Base-by-base conservation (phyloP, 1,140 invertebrate genomes). In the Musca domestica region DNA sequence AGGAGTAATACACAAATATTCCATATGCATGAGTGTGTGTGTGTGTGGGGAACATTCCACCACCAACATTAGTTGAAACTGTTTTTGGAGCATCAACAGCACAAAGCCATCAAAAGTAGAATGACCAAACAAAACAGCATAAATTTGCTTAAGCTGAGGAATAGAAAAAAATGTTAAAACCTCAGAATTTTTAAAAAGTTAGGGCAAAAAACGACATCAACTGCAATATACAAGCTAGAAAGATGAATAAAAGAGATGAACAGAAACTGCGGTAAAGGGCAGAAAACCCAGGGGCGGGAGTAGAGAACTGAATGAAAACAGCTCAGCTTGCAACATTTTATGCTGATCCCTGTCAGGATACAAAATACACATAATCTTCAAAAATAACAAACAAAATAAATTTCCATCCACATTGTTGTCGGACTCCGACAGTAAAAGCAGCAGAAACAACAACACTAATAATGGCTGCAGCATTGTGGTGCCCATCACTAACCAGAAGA, bases 291-390 rank as follows among this genome's bases (percentile, higher is more conserved):
- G 25, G 47, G 49, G 23, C n/a, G 41, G 12, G 15, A 52, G 22
- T 23, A 20, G n/a, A 25, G 30, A 27, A 27, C 27, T 27, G 25
- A 52, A 52, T n/a, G 48, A 70, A 74, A 75, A 76, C 76, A 74
- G 76, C 77, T 77, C 77, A 80, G 77, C 74, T 80, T 77, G 77
- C 77, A 80, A 79, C 77, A 80, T 80, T 80, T 80, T 80, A 80
- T 80, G 77, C 77, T 80, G 77, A 80, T 80, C 77, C 77, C 77
- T 80, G 77, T 80, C 77, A 80, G 77, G 76, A 73, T 77, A 80
- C 77, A 80, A 80, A 80, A 80, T 78, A 80, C 77, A 80, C 77
- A 80, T 80, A 80, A 80, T 80, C 77, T 80, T 78, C 76, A 80
- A 80, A 79, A 80, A 80, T 68, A 63, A 67, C 69, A 70, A 76